These are phyloP conservation scores for Seriola dumerili DNA, from an alignment of 2,113 vertebrate genomes.

Conservation along the genomic window DNA sequence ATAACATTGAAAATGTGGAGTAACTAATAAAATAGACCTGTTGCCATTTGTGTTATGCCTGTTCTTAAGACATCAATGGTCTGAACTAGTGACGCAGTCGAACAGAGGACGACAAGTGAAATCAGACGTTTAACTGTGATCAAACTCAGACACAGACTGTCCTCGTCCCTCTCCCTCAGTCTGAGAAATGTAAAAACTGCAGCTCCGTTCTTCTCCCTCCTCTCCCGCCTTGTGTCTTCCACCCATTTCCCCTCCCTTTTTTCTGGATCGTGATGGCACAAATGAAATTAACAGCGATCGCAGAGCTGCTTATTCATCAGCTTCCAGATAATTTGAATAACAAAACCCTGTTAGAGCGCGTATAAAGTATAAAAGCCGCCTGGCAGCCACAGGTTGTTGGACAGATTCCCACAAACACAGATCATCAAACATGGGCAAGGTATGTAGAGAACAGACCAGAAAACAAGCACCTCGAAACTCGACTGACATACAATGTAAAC, in stretches of 20 bases:
- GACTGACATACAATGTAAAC: not conserved
- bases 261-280: conserved; percentile 66
- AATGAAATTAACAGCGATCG: conserved; percentile 75
- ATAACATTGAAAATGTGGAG: not conserved
- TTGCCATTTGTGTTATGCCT: not conserved
- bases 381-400: conserved; percentile 74
- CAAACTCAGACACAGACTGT: not conserved
- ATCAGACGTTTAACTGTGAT: not conserved
- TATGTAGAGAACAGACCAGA: conserved; percentile 49
- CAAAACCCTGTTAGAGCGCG: conserved; percentile 71
- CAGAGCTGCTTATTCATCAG: conserved; percentile 83
- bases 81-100: not conserved
- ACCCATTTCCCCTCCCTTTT: conserved; percentile 48
- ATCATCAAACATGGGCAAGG: conserved; percentile 81
- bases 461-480: not conserved
- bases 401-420: conserved; percentile 77
- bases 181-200: conserved; percentile 29
- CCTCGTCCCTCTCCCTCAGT: not conserved
- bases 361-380: conserved; percentile 81
- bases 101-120: not conserved
- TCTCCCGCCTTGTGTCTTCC: conserved; percentile 45
- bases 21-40: not conserved
- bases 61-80: not conserved
- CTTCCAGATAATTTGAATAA: conserved; percentile 81
- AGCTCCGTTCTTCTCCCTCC: conserved; percentile 28